These are phyloP conservation scores for Paramormyrops hopkinsi DNA, from an alignment of 2,797 vertebrate genomes.

Conservation along the genomic window DNA sequence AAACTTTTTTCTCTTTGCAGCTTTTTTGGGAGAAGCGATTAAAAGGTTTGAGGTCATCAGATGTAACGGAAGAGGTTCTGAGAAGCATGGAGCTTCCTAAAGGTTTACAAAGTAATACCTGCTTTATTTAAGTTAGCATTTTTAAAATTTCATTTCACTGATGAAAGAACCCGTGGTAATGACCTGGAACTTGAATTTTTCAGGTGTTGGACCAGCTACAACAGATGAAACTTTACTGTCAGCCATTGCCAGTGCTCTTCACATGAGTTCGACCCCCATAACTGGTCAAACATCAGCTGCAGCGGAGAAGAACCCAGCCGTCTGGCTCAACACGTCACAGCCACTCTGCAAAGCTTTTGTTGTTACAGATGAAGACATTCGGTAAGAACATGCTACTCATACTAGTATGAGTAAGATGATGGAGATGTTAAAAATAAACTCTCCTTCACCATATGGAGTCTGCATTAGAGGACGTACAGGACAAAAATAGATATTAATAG, in stretches of 20 bases:
- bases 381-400: slow-evolving; percentile 54
- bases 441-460: background rate
- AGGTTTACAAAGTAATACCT: slow-evolving; percentile 76
- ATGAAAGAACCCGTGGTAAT: background rate
- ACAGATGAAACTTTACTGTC: slow-evolving; percentile 76
- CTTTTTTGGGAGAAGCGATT: slow-evolving; percentile 92
- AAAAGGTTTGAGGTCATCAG: slow-evolving; percentile 80
- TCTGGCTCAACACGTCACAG: slow-evolving; percentile 85
- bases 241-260: slow-evolving; percentile 83
- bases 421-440: background rate
- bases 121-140: background rate
- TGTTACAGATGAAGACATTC: slow-evolving; percentile 84
- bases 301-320: slow-evolving; percentile 84
- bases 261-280: slow-evolving; percentile 81
- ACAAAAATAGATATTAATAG: background rate
- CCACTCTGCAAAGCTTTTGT: slow-evolving; percentile 86
- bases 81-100: slow-evolving; percentile 83
- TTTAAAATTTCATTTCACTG: background rate
- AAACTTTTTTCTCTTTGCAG: slow-evolving; percentile 47
- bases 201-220: slow-evolving; percentile 79
- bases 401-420: background rate
- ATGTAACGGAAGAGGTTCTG: slow-evolving; percentile 79
- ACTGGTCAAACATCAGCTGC: slow-evolving; percentile 79
- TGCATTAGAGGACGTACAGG: background rate
- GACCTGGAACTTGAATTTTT: background rate